These are phyloP conservation scores for Acanthiza pusilla DNA, from an alignment of 2,797 vertebrate species.

Conservation along the genomic window DNA sequence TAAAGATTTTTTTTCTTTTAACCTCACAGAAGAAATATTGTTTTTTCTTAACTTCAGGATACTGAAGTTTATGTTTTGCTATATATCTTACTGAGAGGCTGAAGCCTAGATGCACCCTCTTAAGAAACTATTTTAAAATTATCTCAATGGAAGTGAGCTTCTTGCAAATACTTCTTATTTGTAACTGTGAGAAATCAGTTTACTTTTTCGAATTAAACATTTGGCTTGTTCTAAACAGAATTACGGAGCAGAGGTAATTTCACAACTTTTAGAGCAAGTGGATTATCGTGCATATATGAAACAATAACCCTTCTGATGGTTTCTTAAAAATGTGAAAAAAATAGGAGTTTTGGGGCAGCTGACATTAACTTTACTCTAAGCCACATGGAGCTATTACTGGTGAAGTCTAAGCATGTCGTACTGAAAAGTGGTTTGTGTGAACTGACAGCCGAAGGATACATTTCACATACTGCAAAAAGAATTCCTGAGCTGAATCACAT, in stretches of 20 bases:
- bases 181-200: not conserved
- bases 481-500: not conserved
- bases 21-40: not conserved
- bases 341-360: not conserved
- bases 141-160: not conserved
- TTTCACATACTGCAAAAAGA: not conserved
- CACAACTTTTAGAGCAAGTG: not conserved
- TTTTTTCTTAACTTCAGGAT: not conserved
- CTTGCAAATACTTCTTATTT: not conserved
- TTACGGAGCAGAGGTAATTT: not conserved
- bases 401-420: not conserved
- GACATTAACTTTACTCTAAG: not conserved
- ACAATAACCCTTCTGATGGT: not conserved
- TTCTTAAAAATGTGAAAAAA: not conserved
- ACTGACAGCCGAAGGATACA: not conserved
- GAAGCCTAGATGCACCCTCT: not conserved
- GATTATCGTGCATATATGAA: not conserved
- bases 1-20: not conserved
- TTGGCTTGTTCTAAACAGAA: not conserved
- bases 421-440: not conserved
- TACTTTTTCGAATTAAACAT: not conserved
- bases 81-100: not conserved
- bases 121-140: not conserved
- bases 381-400: not conserved
- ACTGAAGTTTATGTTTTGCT: not conserved